Base-by-base conservation (phyloP, 2,888 invertebrate genomes). In the Dasysyrphus albostriatus region DNA sequence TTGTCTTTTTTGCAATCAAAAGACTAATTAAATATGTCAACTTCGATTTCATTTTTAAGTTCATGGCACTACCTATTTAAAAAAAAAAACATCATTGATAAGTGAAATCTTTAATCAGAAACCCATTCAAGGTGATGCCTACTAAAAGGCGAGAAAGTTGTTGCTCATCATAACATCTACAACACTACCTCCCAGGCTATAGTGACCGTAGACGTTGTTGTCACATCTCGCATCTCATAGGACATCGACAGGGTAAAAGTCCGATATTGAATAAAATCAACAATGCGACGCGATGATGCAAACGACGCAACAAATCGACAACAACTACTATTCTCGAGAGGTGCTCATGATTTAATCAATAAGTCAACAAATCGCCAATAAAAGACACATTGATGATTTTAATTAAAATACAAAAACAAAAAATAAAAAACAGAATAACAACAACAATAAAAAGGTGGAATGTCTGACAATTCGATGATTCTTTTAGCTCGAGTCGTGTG, bases 341-440 rank as follows among this genome's bases (percentile, higher is more conserved):
- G 65, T 72, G 47, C 58, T 77, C 51, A 44, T 80, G 63, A 74
- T 83, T 73, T 63, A 73, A 74, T 74, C 69, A 78, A 69, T 47
- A 44, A 61, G 44, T 16, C 73, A 67, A 78, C 78, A 83, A 83
- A 74, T 79, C 69, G 74, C 70, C 79, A 54, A 79, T 67, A 65
- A 49, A 65, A 51, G 59, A 49, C 44, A 58, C 83, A 54, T 83
- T 83, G 74, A 65, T 74, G 69, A 83, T 83, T 79, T 59, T 42
- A 69, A 69, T 47, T n/a, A 19, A 77, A 70, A 70, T 19, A 47
- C 32, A 51, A 37, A 67, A 49, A n/a, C n/a, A n/a, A n/a, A n/a
- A n/a, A n/a, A n/a, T n/a, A n/a, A n/a, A n/a, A n/a, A n/a, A n/a
- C n/a, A n/a, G n/a, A n/a, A n/a, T n/a, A n/a, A n/a, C 0, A 34